Conservation (phyloP, 2,113 vertebrate genomes). For the Channa maculata region DNA sequence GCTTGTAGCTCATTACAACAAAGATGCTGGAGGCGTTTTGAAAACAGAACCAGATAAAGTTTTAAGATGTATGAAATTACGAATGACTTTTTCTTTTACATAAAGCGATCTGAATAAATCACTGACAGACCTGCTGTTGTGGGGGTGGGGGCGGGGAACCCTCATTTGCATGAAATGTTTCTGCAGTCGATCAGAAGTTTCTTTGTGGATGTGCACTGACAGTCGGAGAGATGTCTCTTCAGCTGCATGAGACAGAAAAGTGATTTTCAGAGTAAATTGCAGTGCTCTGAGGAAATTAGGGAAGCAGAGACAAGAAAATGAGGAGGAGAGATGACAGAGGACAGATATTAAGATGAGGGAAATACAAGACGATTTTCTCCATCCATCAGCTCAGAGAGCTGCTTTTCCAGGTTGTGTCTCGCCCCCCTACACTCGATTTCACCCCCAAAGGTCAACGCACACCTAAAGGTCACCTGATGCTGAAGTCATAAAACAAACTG, state of each 20-base stretch:
- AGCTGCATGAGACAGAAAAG: not conserved
- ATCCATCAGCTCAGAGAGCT: not conserved
- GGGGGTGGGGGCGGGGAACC: not conserved
- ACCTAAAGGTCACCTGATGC: no score
- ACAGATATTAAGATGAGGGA: not conserved
- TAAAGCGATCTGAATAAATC: not conserved
- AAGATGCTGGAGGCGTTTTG: not conserved
- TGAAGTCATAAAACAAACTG: no score
- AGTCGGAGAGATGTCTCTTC: not conserved
- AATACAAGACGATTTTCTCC: not conserved
- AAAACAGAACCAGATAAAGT: no score
- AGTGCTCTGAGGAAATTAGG: slow-evolving; percentile 11
- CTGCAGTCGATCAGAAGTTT: not conserved
- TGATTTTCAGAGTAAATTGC: slow-evolving; percentile 17
- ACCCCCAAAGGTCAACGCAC: no score
- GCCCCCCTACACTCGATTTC: no score
- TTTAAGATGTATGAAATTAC: no score
- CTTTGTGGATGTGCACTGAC: not conserved
- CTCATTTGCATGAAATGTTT: not conserved
- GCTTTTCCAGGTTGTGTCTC: no score
- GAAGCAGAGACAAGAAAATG: not conserved
- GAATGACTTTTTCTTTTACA: no score
- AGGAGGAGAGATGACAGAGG: slow-evolving; percentile 14
- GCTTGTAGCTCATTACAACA: no score
- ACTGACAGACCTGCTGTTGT: not conserved